Base-by-base conservation (phyloP, 2,888 invertebrate genomes). In the Zaprionus lineosus region DNA sequence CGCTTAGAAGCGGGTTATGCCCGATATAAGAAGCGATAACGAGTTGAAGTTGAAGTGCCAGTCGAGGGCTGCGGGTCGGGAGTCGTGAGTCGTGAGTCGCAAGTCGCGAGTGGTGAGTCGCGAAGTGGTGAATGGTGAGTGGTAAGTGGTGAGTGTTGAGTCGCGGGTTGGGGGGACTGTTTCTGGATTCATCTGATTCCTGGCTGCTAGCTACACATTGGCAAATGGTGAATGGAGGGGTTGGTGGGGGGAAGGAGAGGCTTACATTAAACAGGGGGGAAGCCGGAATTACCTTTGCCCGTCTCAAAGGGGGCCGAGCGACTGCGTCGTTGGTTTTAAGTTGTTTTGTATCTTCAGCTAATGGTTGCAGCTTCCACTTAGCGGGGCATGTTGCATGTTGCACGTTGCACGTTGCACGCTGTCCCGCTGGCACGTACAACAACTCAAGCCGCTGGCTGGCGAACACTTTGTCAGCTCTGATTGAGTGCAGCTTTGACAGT, bases 1-100 rank as follows among this genome's bases (percentile, higher is more conserved):
- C 36, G 60, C 59, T 64, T 58, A 53, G 53, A 39, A 55, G 66
- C 40, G 77, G 73, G 63, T 62, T 86, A 73, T 86, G 81, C 86
- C 82, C 84, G 79, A 81, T 83, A 76, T 73, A 64, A 70, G 77
- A 81, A 53, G 74, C 82, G 79, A 81, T 86, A 81, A 86, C 86
- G 82, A 81, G 77, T 70, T 82, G 62, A 61, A 61, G 68, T 61
- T 70, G 47, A 71, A 78, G 83, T 74, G 56, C 39, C 26, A 58
- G 39, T 31, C n/a, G n/a, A n/a, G n/a, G n/a, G n/a, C n/a, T n/a
- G n/a, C n/a, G n/a, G n/a, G n/a, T 8, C 4, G 4, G 18, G 8
- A 37, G 12, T 3, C 34, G 34, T 39, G 36, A 43, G 19, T 21
- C 15, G 5, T n/a, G 36, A 19, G 29, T 8, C 18, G n/a, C n/a